phyloP scores from a whole-genome alignment of 2,888 invertebrate species.

The Agonopterix alstromeriana region DNA sequence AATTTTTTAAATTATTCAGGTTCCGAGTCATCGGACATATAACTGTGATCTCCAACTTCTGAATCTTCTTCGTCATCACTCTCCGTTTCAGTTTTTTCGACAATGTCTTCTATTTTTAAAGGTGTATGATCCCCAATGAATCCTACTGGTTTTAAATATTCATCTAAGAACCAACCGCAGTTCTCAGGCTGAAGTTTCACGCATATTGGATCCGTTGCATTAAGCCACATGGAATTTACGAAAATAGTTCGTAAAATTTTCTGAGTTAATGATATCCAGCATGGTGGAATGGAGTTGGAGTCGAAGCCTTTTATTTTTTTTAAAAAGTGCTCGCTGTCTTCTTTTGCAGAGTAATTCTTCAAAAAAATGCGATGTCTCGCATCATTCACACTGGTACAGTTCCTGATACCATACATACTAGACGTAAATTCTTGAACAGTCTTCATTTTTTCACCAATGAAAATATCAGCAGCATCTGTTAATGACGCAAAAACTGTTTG shows the following conservation, averaged over 20 bases:
- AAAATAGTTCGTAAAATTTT: constrained; percentile 5
- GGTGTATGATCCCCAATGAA: constrained; percentile 10
- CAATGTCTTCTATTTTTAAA: constrained; percentile 6
- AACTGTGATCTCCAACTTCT: too few species aligned
- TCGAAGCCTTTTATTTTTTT: constrained; percentile 12
- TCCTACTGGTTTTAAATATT: constrained; percentile 12
- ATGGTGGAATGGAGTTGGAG: constrained; percentile 3
- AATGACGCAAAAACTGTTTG: constrained; percentile 12
- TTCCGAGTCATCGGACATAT: too few species aligned
- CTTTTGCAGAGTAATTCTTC: constrained; percentile 20
- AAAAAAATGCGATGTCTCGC: too few species aligned
- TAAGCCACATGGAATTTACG: constrained; percentile 18
- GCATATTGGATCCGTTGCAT: constrained; percentile 18
- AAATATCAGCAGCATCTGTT: background rate
- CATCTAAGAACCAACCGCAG: constrained; percentile 17
- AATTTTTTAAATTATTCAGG: too few species aligned
- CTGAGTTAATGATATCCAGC: constrained; percentile 3
- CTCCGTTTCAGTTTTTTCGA: too few species aligned
- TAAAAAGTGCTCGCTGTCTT: constrained; percentile 23
- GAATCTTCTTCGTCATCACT: too few species aligned
- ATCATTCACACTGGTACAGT: constrained; percentile 27
- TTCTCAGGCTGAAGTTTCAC: constrained; percentile 19
- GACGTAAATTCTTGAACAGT: constrained; percentile 13
- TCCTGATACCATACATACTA: constrained; percentile 24
- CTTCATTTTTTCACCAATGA: background rate